Base-by-base conservation (phyloP, 2,797 vertebrate genomes). In the Enteromius thamalakanensis region DNA sequence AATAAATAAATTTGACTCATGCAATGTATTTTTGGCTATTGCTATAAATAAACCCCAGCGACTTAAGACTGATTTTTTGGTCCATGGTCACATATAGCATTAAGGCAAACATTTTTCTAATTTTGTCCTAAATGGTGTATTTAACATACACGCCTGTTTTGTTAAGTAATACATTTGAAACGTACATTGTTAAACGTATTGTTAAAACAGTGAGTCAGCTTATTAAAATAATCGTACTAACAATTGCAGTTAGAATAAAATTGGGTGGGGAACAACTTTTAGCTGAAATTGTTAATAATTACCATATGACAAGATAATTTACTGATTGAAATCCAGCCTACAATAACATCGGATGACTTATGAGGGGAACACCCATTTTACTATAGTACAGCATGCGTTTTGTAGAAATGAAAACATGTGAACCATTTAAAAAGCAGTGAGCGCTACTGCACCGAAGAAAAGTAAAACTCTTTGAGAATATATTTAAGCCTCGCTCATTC, bases 261-360 rank as follows among this genome's bases (percentile, higher is more conserved):
- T 47, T 45, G 83, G 89, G 80, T 60, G 89, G 89, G 88, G 91
- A 6, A 0, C 67, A 74, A 60, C 60, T 55, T 65, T 90, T 72
- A 68, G 72, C 79, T 86, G 81, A 84, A 87, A 89, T 85, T 75
- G 80, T 90, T 90, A 89, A 90, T 92, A 85, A 87, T 91, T 91
- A 89, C 79, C 79, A 82, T 87, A 87, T 88, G 91, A 90, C 87
- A 90, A 87, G 86, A 91, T 81, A 71, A 70, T 82, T 91, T 89
- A 90, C 55, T 87, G 87, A 83, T 68, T 32, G 68, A 80, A 86
- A 91, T 80, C 79, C 81, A 80, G 60, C 68, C 77, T 76, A 90
- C 81, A 89, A 88, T 85, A 77, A 76, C 68, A 49, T 74, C 70
- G 68, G 65, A 86, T 87, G 85, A 88, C 64, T 76, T 67, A 70